Evolutionary conservation across 2,113 vertebrate species (phyloP), one percentile per base, ranked within the genome.

Genomic region (Sinocyclocheilus maitianheensis): DNA sequence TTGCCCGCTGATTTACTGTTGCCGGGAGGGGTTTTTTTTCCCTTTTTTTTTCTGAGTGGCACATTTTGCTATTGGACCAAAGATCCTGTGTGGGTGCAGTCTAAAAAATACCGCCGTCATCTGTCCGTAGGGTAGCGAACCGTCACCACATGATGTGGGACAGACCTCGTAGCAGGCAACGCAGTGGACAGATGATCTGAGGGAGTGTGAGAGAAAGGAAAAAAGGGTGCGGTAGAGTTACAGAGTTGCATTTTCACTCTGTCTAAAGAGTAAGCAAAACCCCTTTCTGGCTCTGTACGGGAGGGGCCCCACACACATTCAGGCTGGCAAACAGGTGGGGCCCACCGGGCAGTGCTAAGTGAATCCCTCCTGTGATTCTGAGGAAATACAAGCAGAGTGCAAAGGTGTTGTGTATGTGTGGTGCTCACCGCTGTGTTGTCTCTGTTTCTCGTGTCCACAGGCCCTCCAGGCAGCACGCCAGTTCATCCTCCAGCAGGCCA

Each of bases 401-500:
- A 74, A 81, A 37, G n/a, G 46, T 79, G 77, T 85, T 43, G 26
- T 81, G 34, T 34, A 46, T 62, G 78, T 67, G 85, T 82, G 46
- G 75, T 90, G 78, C 86, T 90, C 85, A 84, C 72, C 30, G 87
- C 69, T 46, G 37, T 84, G 20, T 65, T 83, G 22, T 81, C 37
- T 48, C 7, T 65, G 62, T 82, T 51, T 92, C 63, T 92, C 77
- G 40, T 88, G 13, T 87, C 92, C 92, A 72, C 93, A 99, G 98
- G 98, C 97, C 91, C 96, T 99, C 81, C 98, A 99, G 94, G 97
- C 98, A 91, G 98, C 98, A 90, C 95, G 98, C 84, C 98, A 99
- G 95, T 97, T 99, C 94, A 96, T 99, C 92, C 96, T 99, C 90
- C 98, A 99, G 93, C 98, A 99, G 91, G 97, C 97, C 93, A 97